These are phyloP conservation scores for Opisthocomus hoazin DNA, from an alignment of 2,113 vertebrate genomes.

Conservation along the genomic window DNA sequence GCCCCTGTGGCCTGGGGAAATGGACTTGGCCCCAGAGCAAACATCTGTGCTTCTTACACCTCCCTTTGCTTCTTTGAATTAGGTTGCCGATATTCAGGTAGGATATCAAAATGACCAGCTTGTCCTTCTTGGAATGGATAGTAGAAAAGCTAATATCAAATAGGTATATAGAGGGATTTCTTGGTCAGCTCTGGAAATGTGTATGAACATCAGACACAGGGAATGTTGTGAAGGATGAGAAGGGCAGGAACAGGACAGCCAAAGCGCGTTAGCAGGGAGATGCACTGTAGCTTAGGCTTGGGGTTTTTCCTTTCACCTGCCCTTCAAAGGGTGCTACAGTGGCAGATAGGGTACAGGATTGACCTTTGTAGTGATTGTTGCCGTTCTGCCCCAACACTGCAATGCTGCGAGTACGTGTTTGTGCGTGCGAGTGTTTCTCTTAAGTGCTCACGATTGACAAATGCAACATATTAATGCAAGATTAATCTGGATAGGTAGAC, in stretches of 20 bases:
- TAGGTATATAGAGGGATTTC: neutral
- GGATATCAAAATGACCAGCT: neutral
- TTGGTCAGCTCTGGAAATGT: neutral
- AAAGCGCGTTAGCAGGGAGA: neutral
- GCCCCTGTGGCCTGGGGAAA: neutral
- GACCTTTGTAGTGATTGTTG: neutral
- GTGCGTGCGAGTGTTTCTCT: neutral
- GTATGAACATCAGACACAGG: neutral
- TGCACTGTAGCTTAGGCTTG: neutral
- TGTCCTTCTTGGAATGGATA: neutral
- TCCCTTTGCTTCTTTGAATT: neutral
- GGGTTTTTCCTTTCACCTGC: accelerated
- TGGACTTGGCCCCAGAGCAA: neutral
- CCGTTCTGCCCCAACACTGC: neutral
- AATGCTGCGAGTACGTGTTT: neutral
- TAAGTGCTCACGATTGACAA: neutral
- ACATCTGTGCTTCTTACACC: neutral
- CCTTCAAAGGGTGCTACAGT: neutral
- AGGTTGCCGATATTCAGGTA: neutral
- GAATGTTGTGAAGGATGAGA: neutral
- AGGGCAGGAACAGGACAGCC: neutral
- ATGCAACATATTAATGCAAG: neutral
- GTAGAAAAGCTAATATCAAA: neutral
- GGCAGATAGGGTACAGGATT: neutral
- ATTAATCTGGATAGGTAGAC: neutral